Base-by-base conservation (phyloP, 2,888 invertebrate species). In the Venusia cambrica region DNA sequence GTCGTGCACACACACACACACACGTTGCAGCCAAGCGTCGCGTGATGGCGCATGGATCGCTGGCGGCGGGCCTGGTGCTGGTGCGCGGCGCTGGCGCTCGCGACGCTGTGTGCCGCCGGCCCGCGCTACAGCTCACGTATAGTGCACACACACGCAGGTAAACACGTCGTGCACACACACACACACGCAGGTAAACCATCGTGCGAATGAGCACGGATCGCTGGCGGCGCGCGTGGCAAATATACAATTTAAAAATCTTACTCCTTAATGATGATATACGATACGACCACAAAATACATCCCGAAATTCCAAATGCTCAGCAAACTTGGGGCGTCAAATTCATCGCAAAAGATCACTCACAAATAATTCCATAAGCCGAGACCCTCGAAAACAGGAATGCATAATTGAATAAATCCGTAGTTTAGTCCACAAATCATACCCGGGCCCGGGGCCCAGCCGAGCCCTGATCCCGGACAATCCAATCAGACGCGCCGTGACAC, bases 41-140 rank as follows among this genome's bases (percentile, higher is more conserved):
- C 83, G 85, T 81, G 83, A 85, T 85, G 85, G 87, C 87, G 85
- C 77, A 85, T 85, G 85, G 84, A 79, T 73, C 62, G 74, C 63
- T 68, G 67, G 77, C 68, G 73, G 70, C 60, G 72, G 71, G 77
- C 75, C 79, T 69, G 76, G 77, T 74, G 73, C 66, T 75, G 77
- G 78, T 74, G 76, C 72, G 76, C 72, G 75, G 70, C 70, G 69
- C 74, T 79, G 64, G 66, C 64, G 71, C 71, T 77, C 45, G 64
- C 62, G 61, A 54, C 72, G 64, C 73, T 72, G 54, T 69, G 63
- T 57, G 67, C 73, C 57, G 88, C 89, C 49, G 91, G 90, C 38
- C 91, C 92, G 48, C 90, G 92, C 35, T 93, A 93, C 87, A 92
- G 92, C 74, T 93, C 93, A 52, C 90, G 94, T 68, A 93, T 94